A percentile compares a stretch with the other conserved stretches of the same genome.
Conservation (phyloP, 2,113 vertebrate species). For the Leptosomus discolor region DNA sequence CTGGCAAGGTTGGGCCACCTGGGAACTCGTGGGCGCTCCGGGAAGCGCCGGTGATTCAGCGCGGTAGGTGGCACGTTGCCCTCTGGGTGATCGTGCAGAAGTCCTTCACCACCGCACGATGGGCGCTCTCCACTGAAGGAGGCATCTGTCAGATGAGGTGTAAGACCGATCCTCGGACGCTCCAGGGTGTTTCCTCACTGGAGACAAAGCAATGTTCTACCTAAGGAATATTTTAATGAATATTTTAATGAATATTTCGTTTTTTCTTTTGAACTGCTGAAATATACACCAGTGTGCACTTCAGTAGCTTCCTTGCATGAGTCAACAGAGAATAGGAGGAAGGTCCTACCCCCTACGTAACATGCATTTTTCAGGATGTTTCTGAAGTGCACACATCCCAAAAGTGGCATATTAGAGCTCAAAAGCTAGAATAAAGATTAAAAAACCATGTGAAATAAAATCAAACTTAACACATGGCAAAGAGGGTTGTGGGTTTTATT, state of each 20-base stretch:
- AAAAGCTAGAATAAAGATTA: neutral
- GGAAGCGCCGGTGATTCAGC: neutral
- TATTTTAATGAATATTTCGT: neutral
- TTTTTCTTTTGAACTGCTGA: neutral
- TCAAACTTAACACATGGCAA: neutral
- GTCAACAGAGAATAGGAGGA: neutral
- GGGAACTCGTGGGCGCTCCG: fast-evolving
- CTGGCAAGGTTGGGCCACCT: neutral
- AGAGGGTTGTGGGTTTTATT: neutral
- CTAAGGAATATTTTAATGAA: neutral
- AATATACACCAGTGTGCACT: neutral
- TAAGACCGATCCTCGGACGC: neutral
- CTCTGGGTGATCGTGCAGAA: neutral
- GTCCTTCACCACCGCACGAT: neutral
- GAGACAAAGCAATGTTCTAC: neutral
- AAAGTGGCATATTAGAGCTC: neutral
- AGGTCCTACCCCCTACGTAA: neutral
- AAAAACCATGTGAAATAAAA: neutral
- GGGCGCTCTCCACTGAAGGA: neutral
- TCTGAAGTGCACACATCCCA: neutral
- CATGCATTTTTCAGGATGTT: neutral
- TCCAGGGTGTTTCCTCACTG: neutral
- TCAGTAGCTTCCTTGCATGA: neutral
- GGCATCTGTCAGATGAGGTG: neutral
- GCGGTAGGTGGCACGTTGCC: neutral